These are phyloP conservation scores for Ectemnius continuus DNA, from an alignment of 2,888 invertebrate species.

Conservation along the genomic window DNA sequence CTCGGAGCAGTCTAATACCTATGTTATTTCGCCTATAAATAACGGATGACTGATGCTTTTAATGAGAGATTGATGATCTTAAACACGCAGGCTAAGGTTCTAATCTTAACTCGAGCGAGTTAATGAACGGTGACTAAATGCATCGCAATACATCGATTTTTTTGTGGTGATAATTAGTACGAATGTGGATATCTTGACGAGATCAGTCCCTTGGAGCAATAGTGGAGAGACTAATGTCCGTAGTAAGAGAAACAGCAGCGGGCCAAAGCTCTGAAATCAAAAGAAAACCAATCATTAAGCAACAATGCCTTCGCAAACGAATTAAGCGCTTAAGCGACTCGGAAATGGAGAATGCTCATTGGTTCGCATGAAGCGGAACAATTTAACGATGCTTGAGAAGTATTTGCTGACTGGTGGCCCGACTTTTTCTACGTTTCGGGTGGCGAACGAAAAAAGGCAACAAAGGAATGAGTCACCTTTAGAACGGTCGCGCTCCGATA, in stretches of 20 bases:
- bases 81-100: slow-evolving; percentile 27
- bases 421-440: neutral
- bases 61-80: slow-evolving; percentile 20
- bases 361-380: no score
- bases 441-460: slow-evolving; percentile 1
- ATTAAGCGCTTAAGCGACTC: neutral
- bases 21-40: slow-evolving; percentile 32
- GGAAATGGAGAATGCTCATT: neutral
- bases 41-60: slow-evolving; percentile 14
- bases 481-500: slow-evolving; percentile 26
- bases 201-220: slow-evolving; percentile 21
- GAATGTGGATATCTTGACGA: slow-evolving; percentile 15
- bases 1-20: slow-evolving; percentile 27
- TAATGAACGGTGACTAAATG: slow-evolving; percentile 47
- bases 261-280: slow-evolving; percentile 33
- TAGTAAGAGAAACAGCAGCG: no score
- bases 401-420: no score
- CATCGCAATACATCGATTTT: slow-evolving; percentile 32
- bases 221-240: slow-evolving; percentile 19
- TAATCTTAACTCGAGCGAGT: slow-evolving; percentile 38
- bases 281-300: slow-evolving; percentile 1
- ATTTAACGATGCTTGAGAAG: no score
- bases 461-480: slow-evolving; percentile 47
- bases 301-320: neutral
- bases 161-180: slow-evolving; percentile 3